These are phyloP conservation scores for Aurelia sp. DNA, from an alignment of 30 jellyfish, hydroid and myxozoan species.

Conservation along the genomic window DNA sequence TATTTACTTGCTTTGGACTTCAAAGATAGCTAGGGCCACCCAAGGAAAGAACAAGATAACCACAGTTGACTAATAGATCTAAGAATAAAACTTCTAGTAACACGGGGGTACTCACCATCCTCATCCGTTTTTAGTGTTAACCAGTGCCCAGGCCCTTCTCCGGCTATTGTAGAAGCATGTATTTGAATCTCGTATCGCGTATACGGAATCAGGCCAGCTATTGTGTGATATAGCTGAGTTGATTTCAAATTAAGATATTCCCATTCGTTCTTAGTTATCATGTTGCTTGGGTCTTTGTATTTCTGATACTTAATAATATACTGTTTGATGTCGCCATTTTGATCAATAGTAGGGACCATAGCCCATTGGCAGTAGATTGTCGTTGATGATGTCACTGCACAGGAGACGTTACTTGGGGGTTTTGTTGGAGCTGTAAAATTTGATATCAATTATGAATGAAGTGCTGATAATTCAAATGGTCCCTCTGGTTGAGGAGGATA, in stretches of 20 bases:
- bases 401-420: conserved; percentile 51
- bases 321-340: conserved; percentile 30
- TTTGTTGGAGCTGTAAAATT: conserved; percentile 51
- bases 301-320: conserved; percentile 11
- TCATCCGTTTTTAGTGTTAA: conserved; percentile 56
- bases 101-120: conserved; percentile 24
- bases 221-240: background rate
- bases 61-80: too few species aligned
- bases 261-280: conserved; percentile 34
- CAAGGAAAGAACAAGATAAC: too few species aligned
- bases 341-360: conserved; percentile 34
- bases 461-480: too few species aligned
- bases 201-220: conserved; percentile 21
- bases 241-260: background rate
- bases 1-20: conserved; percentile 20
- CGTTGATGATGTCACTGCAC: conserved; percentile 46
- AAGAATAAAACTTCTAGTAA: too few species aligned
- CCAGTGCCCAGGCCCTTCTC: conserved; percentile 57
- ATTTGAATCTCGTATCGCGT: conserved; percentile 56
- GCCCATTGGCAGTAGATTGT: conserved; percentile 44
- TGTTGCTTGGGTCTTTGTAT: conserved; percentile 41
- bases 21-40: too few species aligned
- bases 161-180: conserved; percentile 31
- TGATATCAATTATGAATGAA: too few species aligned
- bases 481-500: too few species aligned